phyloP scores from a whole-genome alignment of 2,888 invertebrate species.

The Eupithecia tripunctaria region DNA sequence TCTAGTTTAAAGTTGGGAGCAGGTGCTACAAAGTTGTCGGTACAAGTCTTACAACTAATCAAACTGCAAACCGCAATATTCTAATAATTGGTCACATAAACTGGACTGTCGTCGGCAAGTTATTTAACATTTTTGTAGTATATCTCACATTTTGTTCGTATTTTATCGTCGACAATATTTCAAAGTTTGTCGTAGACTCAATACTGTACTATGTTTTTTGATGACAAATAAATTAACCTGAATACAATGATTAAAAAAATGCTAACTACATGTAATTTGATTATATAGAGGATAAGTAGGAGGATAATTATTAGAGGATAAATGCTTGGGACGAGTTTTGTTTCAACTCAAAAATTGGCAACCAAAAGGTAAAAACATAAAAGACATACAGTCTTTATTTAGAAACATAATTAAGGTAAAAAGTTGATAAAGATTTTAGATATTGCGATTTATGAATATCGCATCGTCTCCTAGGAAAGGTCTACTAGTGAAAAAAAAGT shows the following conservation, averaged over 20 bases:
- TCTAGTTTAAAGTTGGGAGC: slow-evolving; percentile 69
- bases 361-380: too few relatives aligned
- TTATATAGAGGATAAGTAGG: too few relatives aligned
- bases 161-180: neutral
- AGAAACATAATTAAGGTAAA: too few relatives aligned
- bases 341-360: too few relatives aligned
- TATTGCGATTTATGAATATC: neutral
- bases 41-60: slow-evolving; percentile 55
- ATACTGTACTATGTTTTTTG: neutral
- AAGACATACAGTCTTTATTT: too few relatives aligned
- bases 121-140: slow-evolving; percentile 6
- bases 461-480: neutral
- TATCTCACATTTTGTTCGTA: neutral
- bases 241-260: neutral
- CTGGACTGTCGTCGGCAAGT: slow-evolving; percentile 11
- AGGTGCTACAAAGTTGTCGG: slow-evolving; percentile 65
- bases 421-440: neutral
- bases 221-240: neutral
- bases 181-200: neutral
- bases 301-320: too few relatives aligned
- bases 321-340: too few relatives aligned
- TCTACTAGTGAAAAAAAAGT: neutral
- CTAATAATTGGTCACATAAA: slow-evolving; percentile 45
- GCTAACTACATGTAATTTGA: too few relatives aligned
- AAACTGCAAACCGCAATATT: slow-evolving; percentile 50